phyloP scores from a whole-genome alignment of 2,888 invertebrate genomes.

The Tricholauxania praeusta region DNA sequence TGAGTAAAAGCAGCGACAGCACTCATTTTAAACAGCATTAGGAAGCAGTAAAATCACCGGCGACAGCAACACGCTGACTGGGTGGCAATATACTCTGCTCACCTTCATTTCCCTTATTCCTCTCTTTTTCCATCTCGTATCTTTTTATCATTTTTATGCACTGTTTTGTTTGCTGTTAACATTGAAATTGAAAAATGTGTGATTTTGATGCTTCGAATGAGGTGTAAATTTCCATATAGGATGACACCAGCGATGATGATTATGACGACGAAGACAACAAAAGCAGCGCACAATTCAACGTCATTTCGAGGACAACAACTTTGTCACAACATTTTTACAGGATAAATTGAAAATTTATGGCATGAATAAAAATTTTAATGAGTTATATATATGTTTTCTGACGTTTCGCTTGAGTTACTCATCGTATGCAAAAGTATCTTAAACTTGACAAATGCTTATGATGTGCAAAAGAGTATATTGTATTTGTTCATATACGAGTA shows the following conservation, averaged over 20 bases:
- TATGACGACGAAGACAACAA: too few species aligned
- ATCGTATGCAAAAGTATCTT: not conserved
- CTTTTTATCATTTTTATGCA: not conserved
- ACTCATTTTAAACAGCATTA: too few species aligned
- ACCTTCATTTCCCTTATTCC: not conserved
- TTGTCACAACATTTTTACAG: not conserved
- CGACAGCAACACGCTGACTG: not conserved
- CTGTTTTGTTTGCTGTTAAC: not conserved
- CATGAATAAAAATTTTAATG: conserved; percentile 21
- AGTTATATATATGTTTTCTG: not conserved
- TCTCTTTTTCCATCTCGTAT: not conserved
- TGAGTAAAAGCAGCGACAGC: too few species aligned
- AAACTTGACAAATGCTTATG: conserved; percentile 1
- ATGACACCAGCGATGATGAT: not conserved
- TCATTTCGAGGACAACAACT: too few species aligned
- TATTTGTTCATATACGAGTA: too few species aligned
- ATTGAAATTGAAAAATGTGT: conserved; percentile 18
- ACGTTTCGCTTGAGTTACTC: not conserved
- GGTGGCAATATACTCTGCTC: not conserved
- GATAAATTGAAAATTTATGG: conserved; percentile 25
- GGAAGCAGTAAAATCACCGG: too few species aligned
- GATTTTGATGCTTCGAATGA: conserved; percentile 5
- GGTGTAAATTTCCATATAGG: conserved; percentile 14
- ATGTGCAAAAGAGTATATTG: conserved; percentile 8
- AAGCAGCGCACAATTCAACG: too few species aligned